A percentile compares a stretch with the other conserved stretches of the same genome.
Evolutionary conservation across 1,140 invertebrate species (phyloP).

Genomic region (Sitobion miscanthi): DNA sequence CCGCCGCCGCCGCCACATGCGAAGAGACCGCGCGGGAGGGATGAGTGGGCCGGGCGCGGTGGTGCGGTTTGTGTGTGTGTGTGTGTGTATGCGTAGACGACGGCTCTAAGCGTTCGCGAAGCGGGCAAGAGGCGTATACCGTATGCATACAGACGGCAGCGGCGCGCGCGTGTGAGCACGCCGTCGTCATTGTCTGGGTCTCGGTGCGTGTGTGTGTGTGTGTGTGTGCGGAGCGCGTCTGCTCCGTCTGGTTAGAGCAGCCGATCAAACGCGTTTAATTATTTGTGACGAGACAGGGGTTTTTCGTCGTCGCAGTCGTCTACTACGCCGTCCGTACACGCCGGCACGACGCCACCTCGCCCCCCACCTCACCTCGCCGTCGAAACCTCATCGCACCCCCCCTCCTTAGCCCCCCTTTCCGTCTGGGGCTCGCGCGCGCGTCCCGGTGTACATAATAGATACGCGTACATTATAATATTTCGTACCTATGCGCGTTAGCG

Average conservation of each 20-base stretch:
- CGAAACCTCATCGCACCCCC: neutral
- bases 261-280: conserved; percentile 56
- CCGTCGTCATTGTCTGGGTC: conserved; percentile 45
- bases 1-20: neutral
- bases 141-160: neutral
- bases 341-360: neutral
- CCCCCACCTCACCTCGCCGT: neutral
- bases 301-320: conserved; percentile 23
- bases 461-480: neutral
- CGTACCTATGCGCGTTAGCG: too few species aligned
- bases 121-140: neutral
- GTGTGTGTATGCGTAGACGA: neutral
- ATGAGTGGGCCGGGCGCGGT: neutral
- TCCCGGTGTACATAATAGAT: neutral
- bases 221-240: neutral
- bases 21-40: neutral
- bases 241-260: conserved; percentile 41
- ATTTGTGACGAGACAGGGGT: conserved; percentile 51
- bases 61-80: neutral
- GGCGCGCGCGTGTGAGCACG: neutral
- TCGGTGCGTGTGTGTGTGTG: neutral
- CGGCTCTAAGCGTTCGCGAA: neutral
- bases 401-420: neutral
- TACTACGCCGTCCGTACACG: neutral
- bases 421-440: neutral